Evolutionary conservation across 2,797 vertebrate species (phyloP), one percentile per base, ranked within the genome.

Genomic region (Neosilurus hyrtlii): DNA sequence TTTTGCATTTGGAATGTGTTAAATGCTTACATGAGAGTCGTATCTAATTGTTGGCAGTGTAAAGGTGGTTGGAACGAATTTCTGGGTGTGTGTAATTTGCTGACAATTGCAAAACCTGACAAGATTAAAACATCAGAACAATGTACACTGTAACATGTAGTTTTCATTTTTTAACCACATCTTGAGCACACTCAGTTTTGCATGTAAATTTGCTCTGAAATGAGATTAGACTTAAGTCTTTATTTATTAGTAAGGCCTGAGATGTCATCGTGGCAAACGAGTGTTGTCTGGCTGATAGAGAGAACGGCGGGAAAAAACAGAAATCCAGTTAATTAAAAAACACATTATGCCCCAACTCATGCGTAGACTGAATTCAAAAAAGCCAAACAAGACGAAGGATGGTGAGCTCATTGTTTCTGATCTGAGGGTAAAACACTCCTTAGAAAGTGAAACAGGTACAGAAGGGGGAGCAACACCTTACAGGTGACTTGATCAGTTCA

Each of bases 261-360:
- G 15, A 57, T 74, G 72, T 74, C 24, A 74, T 20, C 16, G 4
- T 3, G 72, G 16, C 52, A 56, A 56, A 56, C 52, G 20, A 24
- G 24, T 7, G 54, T 3, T 4, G 72, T 35, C 52, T 57, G 54
- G 72, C n/a, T 20, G 54, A 35, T 1, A 24, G 35, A 54, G 35
- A 43, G 24, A 35, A 56, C 12, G 0, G n/a, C n/a, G 37, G 37
- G 18, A 24, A 30, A 11, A 56, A 18, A 20, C 24, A 20, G 9
- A 52, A 30, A 73, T 73, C 71, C 15, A 11, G 8, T 57, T 74
- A 57, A 74, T 74, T 57, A 73, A 73, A 56, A 56, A 30, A 56
- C 12, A 10, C 30, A 73, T 26, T 26, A 24, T 9, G 70, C 7
- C 14, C 14, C 9, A 3, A 0, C 70, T 73, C 49, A 2, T 9